Percentiles rank a stretch among this genome's conserved stretches.
These are phyloP conservation scores for Drosophila seguyi DNA, from an alignment of 1,140 invertebrate genomes.

Conservation along the genomic window DNA sequence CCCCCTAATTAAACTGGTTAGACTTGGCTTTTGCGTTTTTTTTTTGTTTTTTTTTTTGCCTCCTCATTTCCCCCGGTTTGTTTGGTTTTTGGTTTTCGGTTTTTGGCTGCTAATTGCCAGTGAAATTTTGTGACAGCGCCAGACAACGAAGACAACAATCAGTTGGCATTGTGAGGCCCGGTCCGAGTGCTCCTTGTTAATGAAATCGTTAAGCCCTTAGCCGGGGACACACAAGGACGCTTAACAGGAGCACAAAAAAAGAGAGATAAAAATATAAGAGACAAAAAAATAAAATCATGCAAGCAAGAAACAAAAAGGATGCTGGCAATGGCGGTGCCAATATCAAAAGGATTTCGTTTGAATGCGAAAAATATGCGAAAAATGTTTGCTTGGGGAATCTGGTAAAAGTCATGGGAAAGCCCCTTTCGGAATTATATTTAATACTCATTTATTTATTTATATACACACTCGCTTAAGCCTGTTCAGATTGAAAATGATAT, in stretches of 20 bases:
- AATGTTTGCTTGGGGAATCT: constrained; percentile 34
- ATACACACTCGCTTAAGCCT: neutral
- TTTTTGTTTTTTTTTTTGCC: neutral
- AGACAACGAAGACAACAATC: constrained; percentile 36
- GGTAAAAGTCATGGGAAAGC: constrained; percentile 12
- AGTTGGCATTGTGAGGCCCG: constrained; percentile 39
- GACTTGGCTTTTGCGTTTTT: constrained; percentile 6
- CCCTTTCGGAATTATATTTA: neutral
- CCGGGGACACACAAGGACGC: constrained; percentile 23
- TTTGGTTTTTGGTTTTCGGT: constrained; percentile 25
- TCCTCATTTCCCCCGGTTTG: neutral
- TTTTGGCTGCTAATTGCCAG: constrained; percentile 49
- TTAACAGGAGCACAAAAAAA: constrained; percentile 8
- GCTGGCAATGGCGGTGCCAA: constrained; percentile 31
- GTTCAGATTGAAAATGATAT: neutral
- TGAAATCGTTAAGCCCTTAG: constrained; percentile 36
- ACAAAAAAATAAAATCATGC: neutral
- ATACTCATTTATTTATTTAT: neutral
- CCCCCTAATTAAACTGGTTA: constrained; percentile 61
- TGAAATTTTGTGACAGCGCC: constrained; percentile 50
- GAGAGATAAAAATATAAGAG: neutral
- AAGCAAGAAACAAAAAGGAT: neutral
- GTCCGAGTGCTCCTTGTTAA: constrained; percentile 23
- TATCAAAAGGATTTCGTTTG: constrained; percentile 49
- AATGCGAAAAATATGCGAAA: constrained; percentile 42